Conservation (phyloP, 2,113 vertebrate genomes). For the Plectropomus leopardus region DNA sequence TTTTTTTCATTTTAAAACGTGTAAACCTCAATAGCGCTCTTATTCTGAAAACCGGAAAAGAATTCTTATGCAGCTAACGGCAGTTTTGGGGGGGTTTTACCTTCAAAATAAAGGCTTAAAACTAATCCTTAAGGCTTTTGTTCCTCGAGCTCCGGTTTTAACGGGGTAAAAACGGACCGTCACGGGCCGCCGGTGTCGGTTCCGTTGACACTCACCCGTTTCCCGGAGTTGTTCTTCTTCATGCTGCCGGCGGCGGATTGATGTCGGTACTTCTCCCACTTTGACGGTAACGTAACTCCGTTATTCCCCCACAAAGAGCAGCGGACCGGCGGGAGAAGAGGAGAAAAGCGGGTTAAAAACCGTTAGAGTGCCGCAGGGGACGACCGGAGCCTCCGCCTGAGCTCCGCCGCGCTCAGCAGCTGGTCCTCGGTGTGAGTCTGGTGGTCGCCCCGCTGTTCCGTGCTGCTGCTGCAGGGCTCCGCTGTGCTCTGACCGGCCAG, state of each 20-base stretch:
- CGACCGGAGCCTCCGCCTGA: conserved; percentile 29
- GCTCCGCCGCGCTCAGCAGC: not conserved
- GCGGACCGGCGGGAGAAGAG: not conserved
- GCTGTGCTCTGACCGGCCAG: conserved; percentile 52
- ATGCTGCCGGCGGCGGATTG: conserved; percentile 32
- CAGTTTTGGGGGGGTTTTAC: too few species aligned
- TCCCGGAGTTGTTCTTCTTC: conserved; percentile 73
- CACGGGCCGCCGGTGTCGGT: not conserved
- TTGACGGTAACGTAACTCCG: conserved; percentile 50
- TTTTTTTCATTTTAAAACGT: not conserved
- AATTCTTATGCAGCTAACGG: not conserved
- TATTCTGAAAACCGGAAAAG: conserved; percentile 63
- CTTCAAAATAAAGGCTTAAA: conserved; percentile 66
- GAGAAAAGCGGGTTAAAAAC: not conserved
- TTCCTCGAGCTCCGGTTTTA: conserved; percentile 29
- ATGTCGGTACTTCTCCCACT: conserved; percentile 21
- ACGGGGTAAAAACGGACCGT: not conserved
- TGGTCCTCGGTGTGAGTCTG: not conserved
- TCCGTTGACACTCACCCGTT: conserved; percentile 63
- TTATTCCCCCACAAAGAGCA: not conserved
- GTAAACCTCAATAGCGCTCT: not conserved
- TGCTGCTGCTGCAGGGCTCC: conserved; percentile 30
- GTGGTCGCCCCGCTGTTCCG: conserved; percentile 18
- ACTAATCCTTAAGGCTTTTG: conserved; percentile 52
- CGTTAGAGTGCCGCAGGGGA: not conserved